phyloP scores from a whole-genome alignment of 2,113 vertebrate genomes.

The Eira barbara region DNA sequence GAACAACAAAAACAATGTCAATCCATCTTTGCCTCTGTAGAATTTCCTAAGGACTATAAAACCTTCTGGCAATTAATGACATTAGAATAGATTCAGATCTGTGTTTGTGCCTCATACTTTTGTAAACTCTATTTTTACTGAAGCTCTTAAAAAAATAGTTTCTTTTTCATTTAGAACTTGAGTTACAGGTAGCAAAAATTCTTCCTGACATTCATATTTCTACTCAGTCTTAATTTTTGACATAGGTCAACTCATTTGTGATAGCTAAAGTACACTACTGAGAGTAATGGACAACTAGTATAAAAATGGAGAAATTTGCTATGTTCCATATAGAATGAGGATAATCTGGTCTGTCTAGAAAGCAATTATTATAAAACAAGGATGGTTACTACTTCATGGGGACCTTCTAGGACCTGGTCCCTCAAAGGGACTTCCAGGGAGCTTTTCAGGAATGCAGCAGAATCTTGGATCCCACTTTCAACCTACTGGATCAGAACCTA shows the following conservation, averaged over 20 bases:
- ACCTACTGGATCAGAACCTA: neutral
- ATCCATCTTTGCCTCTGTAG: neutral
- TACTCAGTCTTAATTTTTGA: neutral
- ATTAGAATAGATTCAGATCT: neutral
- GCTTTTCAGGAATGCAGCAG: neutral
- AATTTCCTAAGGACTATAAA: slow-evolving; percentile 16
- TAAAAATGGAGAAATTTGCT: neutral
- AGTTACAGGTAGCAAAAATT: neutral
- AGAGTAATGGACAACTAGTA: neutral
- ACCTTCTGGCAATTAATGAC: neutral
- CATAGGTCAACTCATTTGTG: neutral
- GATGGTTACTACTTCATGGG: neutral
- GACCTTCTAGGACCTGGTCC: neutral
- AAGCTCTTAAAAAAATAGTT: neutral
- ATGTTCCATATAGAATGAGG: neutral
- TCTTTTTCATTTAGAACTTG: neutral
- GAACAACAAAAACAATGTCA: slow-evolving; percentile 14
- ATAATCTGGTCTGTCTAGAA: neutral
- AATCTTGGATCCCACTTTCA: neutral
- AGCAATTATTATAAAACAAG: neutral
- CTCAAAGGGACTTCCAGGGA: neutral
- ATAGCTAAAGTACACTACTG: neutral
- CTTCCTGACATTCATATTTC: neutral
- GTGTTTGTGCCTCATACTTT: neutral
- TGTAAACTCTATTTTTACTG: neutral